phyloP scores from a whole-genome alignment of 2,888 invertebrate genomes.

The Oithona nana region DNA sequence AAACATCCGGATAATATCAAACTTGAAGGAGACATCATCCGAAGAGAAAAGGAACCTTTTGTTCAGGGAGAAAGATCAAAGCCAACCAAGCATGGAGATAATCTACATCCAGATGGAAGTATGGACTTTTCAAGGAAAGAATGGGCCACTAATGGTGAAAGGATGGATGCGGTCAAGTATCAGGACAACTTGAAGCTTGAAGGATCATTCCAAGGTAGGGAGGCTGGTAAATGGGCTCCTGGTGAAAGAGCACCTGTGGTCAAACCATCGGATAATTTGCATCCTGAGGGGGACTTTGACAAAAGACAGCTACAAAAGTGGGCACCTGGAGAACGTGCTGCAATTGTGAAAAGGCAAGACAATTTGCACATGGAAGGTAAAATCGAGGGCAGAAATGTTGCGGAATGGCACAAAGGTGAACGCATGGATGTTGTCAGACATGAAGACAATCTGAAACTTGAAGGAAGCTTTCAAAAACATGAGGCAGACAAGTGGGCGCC shows the following conservation, averaged over 20 bases:
- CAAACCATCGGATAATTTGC: neutral
- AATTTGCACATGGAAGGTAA: constrained; percentile 47
- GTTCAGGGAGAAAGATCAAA: constrained; percentile 16
- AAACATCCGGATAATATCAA: constrained; percentile 20
- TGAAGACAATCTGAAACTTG: constrained; percentile 21
- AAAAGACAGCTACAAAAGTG: neutral
- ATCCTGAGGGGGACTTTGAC: neutral
- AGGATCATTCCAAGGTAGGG: neutral
- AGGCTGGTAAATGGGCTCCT: neutral
- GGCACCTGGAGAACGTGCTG: constrained; percentile 15
- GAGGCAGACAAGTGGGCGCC: neutral
- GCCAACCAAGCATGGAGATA: constrained; percentile 20
- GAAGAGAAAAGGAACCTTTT: constrained; percentile 10
- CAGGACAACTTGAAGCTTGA: constrained; percentile 36
- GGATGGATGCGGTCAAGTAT: constrained; percentile 30
- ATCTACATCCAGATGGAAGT: constrained; percentile 19
- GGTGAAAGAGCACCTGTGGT: neutral
- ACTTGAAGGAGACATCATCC: constrained; percentile 20
- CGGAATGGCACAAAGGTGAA: constrained; percentile 25
- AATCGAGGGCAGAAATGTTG: constrained; percentile 17
- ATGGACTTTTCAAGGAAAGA: constrained; percentile 24
- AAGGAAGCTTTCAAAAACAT: constrained; percentile 19
- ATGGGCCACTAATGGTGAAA: constrained; percentile 30
- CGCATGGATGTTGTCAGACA: constrained; percentile 20
- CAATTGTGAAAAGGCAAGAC: constrained; percentile 32